These are phyloP conservation scores for Drosophila prostipennis DNA, from an alignment of 2,888 invertebrate species.

Conservation along the genomic window DNA sequence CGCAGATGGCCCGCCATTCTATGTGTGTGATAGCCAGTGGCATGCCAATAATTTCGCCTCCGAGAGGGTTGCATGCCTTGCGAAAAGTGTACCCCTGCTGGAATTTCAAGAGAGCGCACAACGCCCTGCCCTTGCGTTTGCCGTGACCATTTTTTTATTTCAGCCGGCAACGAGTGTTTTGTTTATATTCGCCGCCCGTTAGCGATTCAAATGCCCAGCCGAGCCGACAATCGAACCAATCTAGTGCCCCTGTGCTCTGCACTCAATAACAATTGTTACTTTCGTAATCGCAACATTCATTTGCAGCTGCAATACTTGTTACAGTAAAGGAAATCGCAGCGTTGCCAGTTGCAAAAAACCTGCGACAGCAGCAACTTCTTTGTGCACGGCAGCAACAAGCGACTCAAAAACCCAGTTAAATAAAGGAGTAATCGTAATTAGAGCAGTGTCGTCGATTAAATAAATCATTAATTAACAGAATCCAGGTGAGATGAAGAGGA, in stretches of 20 bases:
- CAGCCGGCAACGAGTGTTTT: constrained; percentile 49
- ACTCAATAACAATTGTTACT: background rate
- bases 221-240: background rate
- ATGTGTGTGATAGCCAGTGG: constrained; percentile 51
- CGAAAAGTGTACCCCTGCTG: constrained; percentile 25
- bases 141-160: constrained; percentile 1
- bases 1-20: constrained; percentile 7
- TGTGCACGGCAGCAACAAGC: background rate
- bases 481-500: background rate
- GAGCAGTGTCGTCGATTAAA: background rate
- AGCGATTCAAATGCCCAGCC: background rate
- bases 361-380: constrained; percentile 6
- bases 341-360: background rate
- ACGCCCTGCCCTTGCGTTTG: constrained; percentile 23
- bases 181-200: background rate
- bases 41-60: constrained; percentile 3
- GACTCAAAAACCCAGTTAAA: constrained; percentile 9
- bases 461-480: background rate
- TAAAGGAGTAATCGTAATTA: constrained; percentile 6
- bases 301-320: constrained; percentile 22
- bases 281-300: background rate
- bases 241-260: background rate
- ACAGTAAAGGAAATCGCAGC: constrained; percentile 11
- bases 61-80: background rate
- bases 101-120: background rate